Evolutionary conservation across 2,888 invertebrate genomes (phyloP), one percentile per base, ranked within the genome.

Genomic region (Hirtodrosophila trivittata): DNA sequence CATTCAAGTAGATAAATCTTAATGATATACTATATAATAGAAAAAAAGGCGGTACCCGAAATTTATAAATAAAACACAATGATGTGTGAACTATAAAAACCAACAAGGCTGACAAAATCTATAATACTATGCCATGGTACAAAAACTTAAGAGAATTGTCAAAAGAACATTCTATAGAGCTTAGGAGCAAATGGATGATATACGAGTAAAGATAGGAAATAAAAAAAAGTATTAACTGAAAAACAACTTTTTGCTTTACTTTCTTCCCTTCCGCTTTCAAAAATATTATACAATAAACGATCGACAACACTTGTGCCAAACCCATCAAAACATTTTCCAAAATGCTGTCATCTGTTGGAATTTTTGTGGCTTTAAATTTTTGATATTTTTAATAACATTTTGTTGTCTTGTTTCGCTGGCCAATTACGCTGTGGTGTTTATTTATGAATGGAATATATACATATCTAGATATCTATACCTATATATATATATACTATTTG

Each of bases 391-490:
- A 32, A n/a, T 26, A 56, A 52, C 67, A 59, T 63, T 82, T 66
- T 33, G 33, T 38, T 58, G 50, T 66, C 45, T 58, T 30, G 33
- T 35, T 58, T 57, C 39, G 52, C 56, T 72, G 57, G 55, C 50
- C 75, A 84, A 65, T 77, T 77, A 69, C 57, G 69, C 46, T 52
- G 60, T 32, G 58, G 41, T 38, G 26, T 58, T 64, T 58, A 51
- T 81, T 81, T 64, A 81, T 82, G 87, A 82, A 86, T 82, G 81
- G 81, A 82, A 75, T 71, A 46, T 45, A 45, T 39, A 51, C 21
- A 47, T 38, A 33, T 18, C n/a, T 10, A 33, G 14, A 26, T 39
- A 18, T 41, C 38, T 43, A 41, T 14, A 28, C 38, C 13, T 60
- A 43, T 33, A 49, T 38, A 16, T 49, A 14, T 38, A 25, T 41